A percentile compares a stretch with the other conserved stretches of the same genome.
Conservation (phyloP, 2,113 vertebrate genomes). For the Toxotes chatareus region DNA sequence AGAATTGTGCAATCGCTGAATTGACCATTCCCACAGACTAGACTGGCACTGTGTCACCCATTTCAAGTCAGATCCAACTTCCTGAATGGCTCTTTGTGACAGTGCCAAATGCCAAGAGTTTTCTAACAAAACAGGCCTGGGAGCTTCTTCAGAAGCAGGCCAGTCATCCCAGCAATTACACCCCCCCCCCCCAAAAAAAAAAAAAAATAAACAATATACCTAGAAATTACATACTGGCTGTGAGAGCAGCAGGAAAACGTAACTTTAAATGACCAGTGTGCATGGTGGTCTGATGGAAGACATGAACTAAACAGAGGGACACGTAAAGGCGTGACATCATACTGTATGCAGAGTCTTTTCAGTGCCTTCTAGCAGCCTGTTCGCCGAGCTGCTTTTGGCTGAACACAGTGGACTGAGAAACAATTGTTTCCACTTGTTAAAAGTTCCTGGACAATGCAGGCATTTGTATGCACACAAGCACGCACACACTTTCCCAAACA, state of each 20-base stretch:
- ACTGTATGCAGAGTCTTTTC: conserved; percentile 33
- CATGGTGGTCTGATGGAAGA: conserved; percentile 35
- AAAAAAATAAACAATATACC: conserved; percentile 48
- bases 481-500: conserved; percentile 4
- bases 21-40: conserved; percentile 32
- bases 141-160: conserved; percentile 44
- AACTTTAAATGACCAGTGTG: conserved; percentile 15
- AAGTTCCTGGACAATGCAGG: conserved; percentile 40
- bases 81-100: conserved; percentile 70
- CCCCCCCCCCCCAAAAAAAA: not conserved
- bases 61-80: conserved; percentile 50
- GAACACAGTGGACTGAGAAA: conserved; percentile 39
- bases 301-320: conserved; percentile 45
- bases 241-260: conserved; percentile 2
- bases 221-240: conserved; percentile 36
- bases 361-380: conserved; percentile 41
- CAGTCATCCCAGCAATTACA: conserved; percentile 46
- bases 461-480: conserved; percentile 6
- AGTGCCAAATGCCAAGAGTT: conserved; percentile 39
- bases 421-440: conserved; percentile 57
- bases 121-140: conserved; percentile 44
- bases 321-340: conserved; percentile 63
- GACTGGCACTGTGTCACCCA: conserved; percentile 32
- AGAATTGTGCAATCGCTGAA: not conserved
- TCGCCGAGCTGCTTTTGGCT: conserved; percentile 54